Percentiles rank a stretch among this genome's conserved stretches.
Conservation (phyloP, 2,797 vertebrate genomes). For the Pangasius krempfi region DNA sequence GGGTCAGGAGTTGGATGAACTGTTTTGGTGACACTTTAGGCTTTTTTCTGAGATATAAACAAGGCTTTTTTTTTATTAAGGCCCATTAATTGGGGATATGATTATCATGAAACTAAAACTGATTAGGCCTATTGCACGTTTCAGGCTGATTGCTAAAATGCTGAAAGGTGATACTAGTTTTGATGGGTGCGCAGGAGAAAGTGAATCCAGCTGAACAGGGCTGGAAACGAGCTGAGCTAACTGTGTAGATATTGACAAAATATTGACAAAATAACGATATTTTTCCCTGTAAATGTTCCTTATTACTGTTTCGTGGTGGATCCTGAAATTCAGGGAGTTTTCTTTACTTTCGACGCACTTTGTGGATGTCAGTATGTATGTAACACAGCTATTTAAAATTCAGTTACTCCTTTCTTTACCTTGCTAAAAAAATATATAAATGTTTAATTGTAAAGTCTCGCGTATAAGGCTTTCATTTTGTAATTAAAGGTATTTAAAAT, state of each 20-base stretch:
- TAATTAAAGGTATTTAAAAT: slow-evolving; percentile 94
- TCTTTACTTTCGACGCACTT: slow-evolving; percentile 99
- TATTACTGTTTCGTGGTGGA: slow-evolving; percentile 88
- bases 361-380: slow-evolving; percentile 99
- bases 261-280: slow-evolving; percentile 79
- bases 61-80: neutral
- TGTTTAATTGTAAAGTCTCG: slow-evolving; percentile 99
- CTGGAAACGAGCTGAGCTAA: slow-evolving; percentile 78
- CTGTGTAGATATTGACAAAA: slow-evolving; percentile 82
- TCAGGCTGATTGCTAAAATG: slow-evolving; percentile 57
- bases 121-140: slow-evolving; percentile 37
- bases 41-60: slow-evolving; percentile 51
- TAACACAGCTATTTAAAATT: slow-evolving; percentile 96
- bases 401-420: slow-evolving; percentile 93
- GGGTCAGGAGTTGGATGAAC: slow-evolving; percentile 72
- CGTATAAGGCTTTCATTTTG: slow-evolving; percentile 98
- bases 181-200: slow-evolving; percentile 62
- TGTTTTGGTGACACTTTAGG: slow-evolving; percentile 40
- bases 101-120: slow-evolving; percentile 10
- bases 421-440: slow-evolving; percentile 95
- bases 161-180: slow-evolving; percentile 60
- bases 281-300: slow-evolving; percentile 92
- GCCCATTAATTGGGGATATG: neutral
- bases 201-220: slow-evolving; percentile 76
- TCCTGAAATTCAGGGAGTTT: slow-evolving; percentile 96